Conservation (phyloP, 2,888 invertebrate species). For the Bruchidius siliquastri region DNA sequence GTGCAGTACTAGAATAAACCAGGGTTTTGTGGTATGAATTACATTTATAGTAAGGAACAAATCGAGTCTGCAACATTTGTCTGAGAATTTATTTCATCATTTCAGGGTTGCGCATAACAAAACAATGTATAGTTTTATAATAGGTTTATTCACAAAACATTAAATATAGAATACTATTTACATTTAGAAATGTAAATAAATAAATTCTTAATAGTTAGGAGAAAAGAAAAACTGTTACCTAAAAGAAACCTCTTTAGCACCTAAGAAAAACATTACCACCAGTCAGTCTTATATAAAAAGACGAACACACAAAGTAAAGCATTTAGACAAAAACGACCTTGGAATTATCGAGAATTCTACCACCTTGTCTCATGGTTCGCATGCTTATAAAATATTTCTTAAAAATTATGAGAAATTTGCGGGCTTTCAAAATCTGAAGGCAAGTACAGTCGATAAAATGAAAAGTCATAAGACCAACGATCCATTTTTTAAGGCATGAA, state of each 20-base stretch:
- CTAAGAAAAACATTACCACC: slow-evolving; percentile 13
- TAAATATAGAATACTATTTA: slow-evolving; percentile 20
- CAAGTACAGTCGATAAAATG: too few species aligned
- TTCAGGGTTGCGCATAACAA: too few species aligned
- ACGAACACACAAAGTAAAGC: slow-evolving; percentile 13
- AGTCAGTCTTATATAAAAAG: slow-evolving; percentile 17
- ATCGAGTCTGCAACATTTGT: too few species aligned
- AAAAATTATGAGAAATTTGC: background rate
- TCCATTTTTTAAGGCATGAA: too few species aligned
- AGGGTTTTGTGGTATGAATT: too few species aligned
- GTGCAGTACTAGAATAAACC: too few species aligned
- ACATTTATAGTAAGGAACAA: too few species aligned
- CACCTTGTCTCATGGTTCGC: background rate
- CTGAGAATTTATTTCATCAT: too few species aligned
- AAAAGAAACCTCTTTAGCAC: slow-evolving; percentile 13
- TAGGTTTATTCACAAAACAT: slow-evolving; percentile 17
- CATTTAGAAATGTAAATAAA: slow-evolving; percentile 24
- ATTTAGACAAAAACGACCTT: slow-evolving; percentile 6
- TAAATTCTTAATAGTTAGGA: slow-evolving; percentile 12
- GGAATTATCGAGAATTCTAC: background rate
- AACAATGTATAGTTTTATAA: background rate
- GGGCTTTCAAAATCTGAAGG: too few species aligned
- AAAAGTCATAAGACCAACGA: too few species aligned
- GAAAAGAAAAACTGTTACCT: slow-evolving; percentile 5
- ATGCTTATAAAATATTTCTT: too few species aligned